Base-by-base conservation (phyloP, 1,140 invertebrate genomes). In the Drosophila nigrodunni region DNA sequence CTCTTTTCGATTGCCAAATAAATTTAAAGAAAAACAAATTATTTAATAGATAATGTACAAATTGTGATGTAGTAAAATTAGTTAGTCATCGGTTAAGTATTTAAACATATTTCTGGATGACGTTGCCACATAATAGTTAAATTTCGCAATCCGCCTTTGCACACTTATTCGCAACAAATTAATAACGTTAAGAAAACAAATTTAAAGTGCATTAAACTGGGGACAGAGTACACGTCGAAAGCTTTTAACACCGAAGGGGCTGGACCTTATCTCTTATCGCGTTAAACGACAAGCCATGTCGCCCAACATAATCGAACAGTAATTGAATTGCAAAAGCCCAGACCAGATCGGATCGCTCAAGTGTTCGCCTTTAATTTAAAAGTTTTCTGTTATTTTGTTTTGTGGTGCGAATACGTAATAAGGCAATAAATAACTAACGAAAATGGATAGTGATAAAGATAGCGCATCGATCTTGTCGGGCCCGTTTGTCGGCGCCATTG, bases 401-500 rank as follows among this genome's bases (percentile, higher is more conserved):
- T 67, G 65, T 49, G 44, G 18, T 39, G 65, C 35, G 43, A 35
- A 46, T 68, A 69, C 47, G 57, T 69, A 74, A 68, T 34, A 8
- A 25, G 7, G 34, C 47, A 61, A 44, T 11, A 67, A 74, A 73
- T 55, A 18, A 35, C 11, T 25, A 10, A 44, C 30, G 10, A 59
- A 59, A 54, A 73, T 74, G 71, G 62, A 58, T 37, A 47, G 10
- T 8, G 30, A 11, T 18, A 43, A n/a, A 35, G 55, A 57, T 1
- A 67, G 49, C 7, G 49, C 66, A 0, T 47, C 7, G 2, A 74
- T 68, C 13, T 86, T 93, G 74, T 93, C 93, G 44, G 94, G 94
- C 10, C 94, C 94, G 13, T 93, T 96, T 7, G 93, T 97, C 59
- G 96, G 96, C 15, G 96, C 98, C 13, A 97, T 99, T 62, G 98